A percentile compares a stretch with the other conserved stretches of the same genome.
phyloP scores from a whole-genome alignment of 2,797 vertebrate species.

The Protonibea diacanthus region DNA sequence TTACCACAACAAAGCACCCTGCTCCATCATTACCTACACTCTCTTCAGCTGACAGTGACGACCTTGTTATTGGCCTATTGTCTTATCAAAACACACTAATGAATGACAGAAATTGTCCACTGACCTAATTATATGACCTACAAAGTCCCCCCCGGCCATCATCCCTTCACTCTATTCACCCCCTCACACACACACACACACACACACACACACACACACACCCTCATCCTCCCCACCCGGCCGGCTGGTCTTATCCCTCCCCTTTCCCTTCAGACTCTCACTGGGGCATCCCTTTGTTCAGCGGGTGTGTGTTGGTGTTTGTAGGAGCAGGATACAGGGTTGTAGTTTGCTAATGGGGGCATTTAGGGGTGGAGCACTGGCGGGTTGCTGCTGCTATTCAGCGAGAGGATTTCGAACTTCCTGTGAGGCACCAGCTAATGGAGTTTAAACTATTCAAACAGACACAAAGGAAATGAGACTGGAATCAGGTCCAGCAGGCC shows the following conservation, averaged over 20 bases:
- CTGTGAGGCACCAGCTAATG: conserved; percentile 70
- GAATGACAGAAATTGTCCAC: conserved; percentile 81
- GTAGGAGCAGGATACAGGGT: conserved; percentile 21
- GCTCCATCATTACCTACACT: conserved; percentile 59
- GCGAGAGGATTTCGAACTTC: conserved; percentile 63
- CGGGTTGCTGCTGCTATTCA: conserved; percentile 50
- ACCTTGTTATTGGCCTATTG: conserved; percentile 68
- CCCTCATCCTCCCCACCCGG: conserved; percentile 23
- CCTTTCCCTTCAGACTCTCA: conserved; percentile 56
- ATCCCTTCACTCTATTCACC: conserved; percentile 54
- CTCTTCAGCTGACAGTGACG: conserved; percentile 55
- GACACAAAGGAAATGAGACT: conserved; percentile 62
- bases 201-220: conserved; percentile 66
- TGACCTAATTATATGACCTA: conserved; percentile 86
- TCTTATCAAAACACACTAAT: conserved; percentile 77
- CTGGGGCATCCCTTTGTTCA: conserved; percentile 75
- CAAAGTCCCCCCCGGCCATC: conserved; percentile 73
- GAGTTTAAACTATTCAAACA: conserved; percentile 59
- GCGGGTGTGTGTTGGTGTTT: conserved; percentile 36
- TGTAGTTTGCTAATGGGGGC: conserved; percentile 74
- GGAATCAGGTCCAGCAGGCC: conserved; percentile 55
- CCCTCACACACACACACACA: conserved; percentile 66
- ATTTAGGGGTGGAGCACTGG: conserved; percentile 61
- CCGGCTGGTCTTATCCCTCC: conserved; percentile 56
- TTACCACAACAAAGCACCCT: conserved; percentile 69